Evolutionary conservation across 2,797 vertebrate genomes (phyloP).

Genomic region (Cirrhinus molitorella): DNA sequence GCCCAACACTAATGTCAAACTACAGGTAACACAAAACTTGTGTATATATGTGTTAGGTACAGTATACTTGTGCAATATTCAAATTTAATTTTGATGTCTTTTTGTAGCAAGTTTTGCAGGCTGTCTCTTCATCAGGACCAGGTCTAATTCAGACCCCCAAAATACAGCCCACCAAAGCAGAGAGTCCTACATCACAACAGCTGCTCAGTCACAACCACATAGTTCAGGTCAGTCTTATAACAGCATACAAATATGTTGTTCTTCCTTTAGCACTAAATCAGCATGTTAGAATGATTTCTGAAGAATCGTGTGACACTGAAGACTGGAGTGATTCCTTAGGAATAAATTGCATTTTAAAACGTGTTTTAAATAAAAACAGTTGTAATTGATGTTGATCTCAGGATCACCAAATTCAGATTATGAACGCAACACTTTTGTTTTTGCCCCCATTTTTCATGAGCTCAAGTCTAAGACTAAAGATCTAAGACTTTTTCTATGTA

Average conservation of each 20-base stretch:
- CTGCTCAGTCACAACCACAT: conserved; percentile 78
- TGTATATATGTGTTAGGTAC: neutral
- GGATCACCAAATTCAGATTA: too few relatives aligned
- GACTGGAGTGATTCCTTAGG: neutral
- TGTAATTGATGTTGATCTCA: too few relatives aligned
- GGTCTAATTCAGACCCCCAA: conserved; percentile 79
- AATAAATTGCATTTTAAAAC: neutral
- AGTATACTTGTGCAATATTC: neutral
- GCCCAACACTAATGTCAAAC: conserved; percentile 83
- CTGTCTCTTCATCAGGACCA: conserved; percentile 76
- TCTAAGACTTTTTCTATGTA: too few relatives aligned
- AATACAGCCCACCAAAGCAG: conserved; percentile 79
- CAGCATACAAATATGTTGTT: neutral
- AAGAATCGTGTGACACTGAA: neutral
- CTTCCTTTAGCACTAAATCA: neutral
- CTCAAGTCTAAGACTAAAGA: too few relatives aligned
- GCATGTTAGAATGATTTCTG: neutral
- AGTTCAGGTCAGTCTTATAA: conserved; percentile 83
- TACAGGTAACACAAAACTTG: conserved; percentile 80
- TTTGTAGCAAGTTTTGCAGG: conserved; percentile 83
- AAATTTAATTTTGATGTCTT: neutral
- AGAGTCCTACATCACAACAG: conserved; percentile 73
- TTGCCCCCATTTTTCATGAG: too few relatives aligned
- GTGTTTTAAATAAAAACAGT: neutral
- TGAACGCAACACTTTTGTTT: too few relatives aligned